Conservation (phyloP, 2,888 invertebrate species). For the Melipona bicolor region DNA sequence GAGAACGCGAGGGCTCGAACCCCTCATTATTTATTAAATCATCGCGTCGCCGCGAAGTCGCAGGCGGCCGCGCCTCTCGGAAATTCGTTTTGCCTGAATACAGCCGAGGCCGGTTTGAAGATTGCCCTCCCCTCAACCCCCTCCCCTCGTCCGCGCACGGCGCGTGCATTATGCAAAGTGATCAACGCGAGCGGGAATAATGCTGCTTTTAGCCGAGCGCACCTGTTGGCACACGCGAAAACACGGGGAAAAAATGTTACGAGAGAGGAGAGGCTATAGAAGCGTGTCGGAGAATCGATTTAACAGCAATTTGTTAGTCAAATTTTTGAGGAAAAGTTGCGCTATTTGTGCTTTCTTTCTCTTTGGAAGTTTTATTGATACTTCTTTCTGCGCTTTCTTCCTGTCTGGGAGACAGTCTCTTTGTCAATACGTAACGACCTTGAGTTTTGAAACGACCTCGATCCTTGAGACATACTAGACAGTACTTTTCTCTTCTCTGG, state of each 20-base stretch:
- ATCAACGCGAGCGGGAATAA: conserved; percentile 59
- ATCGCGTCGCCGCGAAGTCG: conserved; percentile 66
- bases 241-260: background rate
- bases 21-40: conserved; percentile 77
- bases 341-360: no score
- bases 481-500: no score
- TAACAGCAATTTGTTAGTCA: background rate
- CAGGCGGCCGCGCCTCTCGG: conserved; percentile 47
- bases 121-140: background rate
- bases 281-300: no score
- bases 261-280: background rate
- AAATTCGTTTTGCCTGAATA: conserved; percentile 58
- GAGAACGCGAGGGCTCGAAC: conserved; percentile 53
- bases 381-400: no score
- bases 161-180: conserved; percentile 58
- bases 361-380: no score
- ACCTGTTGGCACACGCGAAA: conserved; percentile 5
- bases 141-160: background rate
- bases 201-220: conserved; percentile 43
- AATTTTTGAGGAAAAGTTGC: background rate
- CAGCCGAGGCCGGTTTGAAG: conserved; percentile 31
- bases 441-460: no score
- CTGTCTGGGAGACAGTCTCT: no score
- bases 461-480: no score
- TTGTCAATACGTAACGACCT: no score